phyloP scores from a whole-genome alignment of 2,888 invertebrate genomes.

The Chirona hameri region DNA sequence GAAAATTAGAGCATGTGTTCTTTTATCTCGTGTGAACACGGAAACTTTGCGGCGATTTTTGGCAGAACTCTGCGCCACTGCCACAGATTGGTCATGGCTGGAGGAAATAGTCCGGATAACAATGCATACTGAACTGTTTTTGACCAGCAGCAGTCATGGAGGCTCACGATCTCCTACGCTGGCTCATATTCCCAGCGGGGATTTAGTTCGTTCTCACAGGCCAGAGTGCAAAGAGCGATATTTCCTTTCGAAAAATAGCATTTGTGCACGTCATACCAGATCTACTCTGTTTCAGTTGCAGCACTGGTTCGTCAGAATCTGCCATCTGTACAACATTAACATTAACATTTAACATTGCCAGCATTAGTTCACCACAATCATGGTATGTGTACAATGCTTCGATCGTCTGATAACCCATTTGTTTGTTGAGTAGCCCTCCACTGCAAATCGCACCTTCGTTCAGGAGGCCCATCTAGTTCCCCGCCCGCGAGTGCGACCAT shows the following conservation, averaged over 20 bases:
- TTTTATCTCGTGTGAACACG: slow-evolving; percentile 26
- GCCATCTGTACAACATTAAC: no score
- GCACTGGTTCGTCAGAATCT: no score
- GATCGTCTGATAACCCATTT: no score
- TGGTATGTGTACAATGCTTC: no score
- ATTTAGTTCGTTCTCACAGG: background rate
- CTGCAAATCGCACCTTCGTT: no score
- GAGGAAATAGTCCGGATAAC: background rate
- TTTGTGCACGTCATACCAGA: background rate
- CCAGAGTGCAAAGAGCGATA: background rate
- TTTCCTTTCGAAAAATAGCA: background rate
- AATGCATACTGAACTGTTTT: background rate
- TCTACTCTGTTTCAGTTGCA: no score
- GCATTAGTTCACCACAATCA: no score
- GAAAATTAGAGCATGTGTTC: slow-evolving; percentile 1
- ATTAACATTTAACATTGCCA: no score
- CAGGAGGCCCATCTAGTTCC: no score
- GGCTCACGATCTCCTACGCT: background rate
- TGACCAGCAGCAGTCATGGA: background rate
- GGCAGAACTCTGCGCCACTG: background rate
- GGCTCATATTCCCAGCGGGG: background rate
- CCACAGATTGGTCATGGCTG: background rate
- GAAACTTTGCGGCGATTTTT: background rate
- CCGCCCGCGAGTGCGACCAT: no score
- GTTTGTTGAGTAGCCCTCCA: no score